These are phyloP conservation scores for Ormia ochracea DNA, from an alignment of 2,888 invertebrate genomes.

Conservation along the genomic window DNA sequence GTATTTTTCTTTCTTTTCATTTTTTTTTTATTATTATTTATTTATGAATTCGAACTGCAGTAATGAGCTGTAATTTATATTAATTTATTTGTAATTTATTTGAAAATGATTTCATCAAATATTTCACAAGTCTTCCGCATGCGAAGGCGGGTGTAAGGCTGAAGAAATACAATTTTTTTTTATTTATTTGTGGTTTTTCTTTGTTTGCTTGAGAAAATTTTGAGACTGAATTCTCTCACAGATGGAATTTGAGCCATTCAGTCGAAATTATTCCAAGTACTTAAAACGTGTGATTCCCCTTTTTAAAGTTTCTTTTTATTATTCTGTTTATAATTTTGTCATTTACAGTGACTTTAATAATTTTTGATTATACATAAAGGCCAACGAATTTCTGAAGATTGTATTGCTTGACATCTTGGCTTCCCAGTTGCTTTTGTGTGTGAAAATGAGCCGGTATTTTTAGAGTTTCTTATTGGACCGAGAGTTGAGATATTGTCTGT, in stretches of 20 bases:
- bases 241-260: background rate
- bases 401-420: background rate
- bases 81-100: slow-evolving; percentile 47
- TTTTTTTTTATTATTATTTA: background rate
- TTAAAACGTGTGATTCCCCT: background rate
- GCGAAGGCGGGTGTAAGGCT: background rate
- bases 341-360: background rate
- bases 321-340: background rate
- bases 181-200: background rate
- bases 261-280: background rate
- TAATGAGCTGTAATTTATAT: slow-evolving; percentile 42
- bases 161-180: background rate
- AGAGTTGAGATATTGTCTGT: background rate
- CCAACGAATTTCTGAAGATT: background rate
- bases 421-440: background rate
- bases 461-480: background rate
- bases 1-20: background rate
- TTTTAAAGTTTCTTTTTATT: background rate
- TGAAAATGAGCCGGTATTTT: slow-evolving; percentile 14
- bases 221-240: background rate
- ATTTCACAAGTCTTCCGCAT: slow-evolving; percentile 47
- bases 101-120: slow-evolving; percentile 10
- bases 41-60: slow-evolving; percentile 26
- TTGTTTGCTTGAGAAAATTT: background rate
- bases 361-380: background rate